Base-by-base conservation (phyloP, 2,888 invertebrate genomes). In the Cheilosia vernalis region DNA sequence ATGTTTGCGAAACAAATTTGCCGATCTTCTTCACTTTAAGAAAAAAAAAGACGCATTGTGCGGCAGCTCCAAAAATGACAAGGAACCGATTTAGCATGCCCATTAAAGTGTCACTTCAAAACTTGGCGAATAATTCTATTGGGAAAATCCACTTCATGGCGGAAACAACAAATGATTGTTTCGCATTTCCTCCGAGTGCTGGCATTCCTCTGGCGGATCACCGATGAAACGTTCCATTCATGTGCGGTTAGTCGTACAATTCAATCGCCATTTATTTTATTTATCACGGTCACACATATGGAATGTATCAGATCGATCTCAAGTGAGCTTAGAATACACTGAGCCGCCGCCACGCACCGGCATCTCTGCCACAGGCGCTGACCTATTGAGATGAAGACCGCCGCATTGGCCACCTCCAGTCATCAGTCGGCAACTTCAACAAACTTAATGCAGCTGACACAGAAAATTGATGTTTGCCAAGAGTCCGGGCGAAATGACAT, bases 381-480 rank as follows among this genome's bases (percentile, higher is more conserved):
- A 82, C 82, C 82, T 61, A 82, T 64, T 82, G 77, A 82, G 56
- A 76, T 24, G 67, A 63, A 64, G 64, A 72, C 72, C 51, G 51
- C 55, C 40, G 40, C 51, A 42, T 55, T 30, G 40, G 58, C 44
- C 60, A 61, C 51, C 53, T 70, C 70, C 76, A 24, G 19, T 40
- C 76, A 58, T 49, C 63, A 17, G 77, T 72, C 82, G 82, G 82
- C 77, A 66, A 77, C 82, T 82, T 82, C 82, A 82, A 82, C 55
- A 40, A 70, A 77, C 72, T 77, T 72, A 77, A 72, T 66, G 55
- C 64, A 77, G 77, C 70, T 77, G 77, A 77, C 82, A 82, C 77
- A 82, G 82, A 82, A 70, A 82, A 82, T 77, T 77, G 40, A 77
- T 77, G 82, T 82, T 82, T 82, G 60, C 63, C 30, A 37, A 17